Base-by-base conservation (phyloP, 2,888 invertebrate species). In the Sepioteuthis lessoniana region DNA sequence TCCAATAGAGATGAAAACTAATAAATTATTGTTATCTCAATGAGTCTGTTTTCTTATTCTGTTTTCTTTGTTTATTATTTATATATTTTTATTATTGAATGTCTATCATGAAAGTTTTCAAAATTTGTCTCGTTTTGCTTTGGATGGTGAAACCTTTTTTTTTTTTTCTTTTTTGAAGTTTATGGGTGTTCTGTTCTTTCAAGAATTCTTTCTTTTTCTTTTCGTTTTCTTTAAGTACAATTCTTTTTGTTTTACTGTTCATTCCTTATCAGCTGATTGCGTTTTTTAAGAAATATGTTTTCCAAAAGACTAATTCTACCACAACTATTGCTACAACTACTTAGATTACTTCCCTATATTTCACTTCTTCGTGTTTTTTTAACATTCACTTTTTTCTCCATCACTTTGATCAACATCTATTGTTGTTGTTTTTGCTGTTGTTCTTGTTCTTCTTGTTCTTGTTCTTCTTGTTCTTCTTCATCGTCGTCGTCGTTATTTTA, bases 11-110 rank as follows among this genome's bases (percentile, higher is more conserved):
- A 76, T 76, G 76, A 13, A 76, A 76, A 16, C n/a, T 76, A 76
- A 76, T 76, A 76, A 76, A 76, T 76, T 76, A 76, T 76, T 76
- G 76, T 76, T 76, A 76, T 76, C 76, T 76, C n/a, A 76, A 76
- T 35, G 76, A 76, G n/a, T 76, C 10, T n/a, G n/a, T 16, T 76
- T n/a, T 76, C n/a, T 76, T 60, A n/a, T n/a, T n/a, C n/a, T n/a
- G n/a, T n/a, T n/a, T n/a, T n/a, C n/a, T n/a, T n/a, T n/a, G n/a
- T 42, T 42, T 42, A 42, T 42, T 42, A 42, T 42, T 42, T 42
- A 5, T 5, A 5, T 42, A 5, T 60, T 2, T 16, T 76, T 8
- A 35, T 76, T 76, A 76, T n/a, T 76, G 76, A n/a, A n/a, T 76
- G 19, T n/a, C 31, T 76, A 76, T n/a, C 76, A 21, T 55, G 55